Conservation (phyloP, 2,888 invertebrate genomes). For the Eupithecia vulgata region DNA sequence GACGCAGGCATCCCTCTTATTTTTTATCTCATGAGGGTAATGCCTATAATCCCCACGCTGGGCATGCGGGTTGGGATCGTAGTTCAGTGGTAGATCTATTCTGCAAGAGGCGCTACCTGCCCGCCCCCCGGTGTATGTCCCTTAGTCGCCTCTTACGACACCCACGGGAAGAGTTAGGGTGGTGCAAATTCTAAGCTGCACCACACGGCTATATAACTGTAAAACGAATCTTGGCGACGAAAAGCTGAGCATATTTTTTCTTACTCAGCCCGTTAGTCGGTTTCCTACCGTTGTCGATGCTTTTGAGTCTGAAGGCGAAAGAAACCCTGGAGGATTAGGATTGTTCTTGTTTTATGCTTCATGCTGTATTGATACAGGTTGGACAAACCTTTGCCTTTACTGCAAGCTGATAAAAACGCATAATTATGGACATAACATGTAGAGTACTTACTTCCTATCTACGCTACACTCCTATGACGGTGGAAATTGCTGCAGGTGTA, state of each 20-base stretch:
- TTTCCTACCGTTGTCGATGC: neutral
- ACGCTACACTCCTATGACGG: slow-evolving; percentile 23
- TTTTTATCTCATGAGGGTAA: too few relatives aligned
- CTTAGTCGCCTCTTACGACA: too few relatives aligned
- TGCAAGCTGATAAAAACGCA: neutral
- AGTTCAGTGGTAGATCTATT: too few relatives aligned
- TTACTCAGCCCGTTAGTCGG: neutral
- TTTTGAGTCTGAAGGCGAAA: neutral
- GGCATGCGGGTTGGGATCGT: too few relatives aligned
- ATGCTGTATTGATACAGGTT: neutral
- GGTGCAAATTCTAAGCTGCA: too few relatives aligned
- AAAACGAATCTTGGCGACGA: neutral
- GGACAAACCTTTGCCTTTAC: neutral
- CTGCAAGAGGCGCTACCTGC: too few relatives aligned
- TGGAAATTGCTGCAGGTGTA: slow-evolving; percentile 52
- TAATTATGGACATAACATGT: neutral
- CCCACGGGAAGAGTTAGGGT: too few relatives aligned
- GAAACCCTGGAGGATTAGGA: neutral
- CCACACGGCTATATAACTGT: too few relatives aligned
- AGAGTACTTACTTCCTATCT: neutral
- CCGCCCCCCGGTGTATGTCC: too few relatives aligned
- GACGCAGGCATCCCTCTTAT: too few relatives aligned
- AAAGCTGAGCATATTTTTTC: neutral
- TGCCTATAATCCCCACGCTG: too few relatives aligned
- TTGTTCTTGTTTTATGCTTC: too few relatives aligned